These are phyloP conservation scores for Hydractinia symbiolongicarpus DNA, from an alignment of 30 jellyfish, hydroid and myxozoan species.

Conservation along the genomic window DNA sequence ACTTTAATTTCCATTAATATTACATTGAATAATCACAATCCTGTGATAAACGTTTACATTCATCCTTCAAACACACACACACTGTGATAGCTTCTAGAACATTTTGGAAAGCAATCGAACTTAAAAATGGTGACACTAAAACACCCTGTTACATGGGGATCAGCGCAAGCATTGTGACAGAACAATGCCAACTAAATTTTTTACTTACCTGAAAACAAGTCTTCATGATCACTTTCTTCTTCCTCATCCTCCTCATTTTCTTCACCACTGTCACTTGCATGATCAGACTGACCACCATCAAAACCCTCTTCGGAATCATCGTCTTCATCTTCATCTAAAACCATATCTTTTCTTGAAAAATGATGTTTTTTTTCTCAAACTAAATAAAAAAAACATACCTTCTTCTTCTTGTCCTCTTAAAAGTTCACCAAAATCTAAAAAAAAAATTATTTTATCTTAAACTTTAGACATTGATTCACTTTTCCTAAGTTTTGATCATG, in stretches of 20 bases:
- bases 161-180: too few relatives aligned
- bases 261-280: constrained; percentile 10
- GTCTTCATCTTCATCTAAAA: not conserved
- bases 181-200: too few relatives aligned
- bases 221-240: constrained; percentile 32
- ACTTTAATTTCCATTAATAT: too few relatives aligned
- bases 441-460: not conserved
- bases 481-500: too few relatives aligned
- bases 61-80: too few relatives aligned
- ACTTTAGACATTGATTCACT: not conserved
- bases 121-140: too few relatives aligned
- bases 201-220: constrained; percentile 16
- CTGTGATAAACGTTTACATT: too few relatives aligned
- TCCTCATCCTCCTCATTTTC: constrained; percentile 42
- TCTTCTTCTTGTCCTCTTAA: not conserved
- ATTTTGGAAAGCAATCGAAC: too few relatives aligned
- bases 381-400: not conserved
- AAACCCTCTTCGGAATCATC: not conserved
- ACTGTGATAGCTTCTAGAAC: too few relatives aligned
- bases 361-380: not conserved
- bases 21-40: too few relatives aligned
- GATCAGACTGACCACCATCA: constrained; percentile 22
- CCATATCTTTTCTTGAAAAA: not conserved
- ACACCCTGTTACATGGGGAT: too few relatives aligned
- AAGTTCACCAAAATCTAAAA: not conserved